Evolutionary conservation across 2,113 vertebrate genomes (phyloP).

Genomic region (Crotophaga sulcirostris): DNA sequence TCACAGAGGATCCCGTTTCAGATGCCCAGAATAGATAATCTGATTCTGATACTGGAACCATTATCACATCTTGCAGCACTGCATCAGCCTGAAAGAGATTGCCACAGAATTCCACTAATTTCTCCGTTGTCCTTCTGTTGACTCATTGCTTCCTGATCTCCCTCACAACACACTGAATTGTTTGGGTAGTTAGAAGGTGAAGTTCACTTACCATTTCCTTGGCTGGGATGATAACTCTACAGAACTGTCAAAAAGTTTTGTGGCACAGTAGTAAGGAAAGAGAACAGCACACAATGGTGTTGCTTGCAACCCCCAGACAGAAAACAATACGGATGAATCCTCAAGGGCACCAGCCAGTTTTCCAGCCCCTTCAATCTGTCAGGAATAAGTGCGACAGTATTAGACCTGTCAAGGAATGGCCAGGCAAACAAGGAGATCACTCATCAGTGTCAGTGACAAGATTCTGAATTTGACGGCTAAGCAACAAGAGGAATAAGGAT

Average conservation of each 20-base stretch:
- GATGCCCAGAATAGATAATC: neutral
- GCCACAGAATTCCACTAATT: neutral
- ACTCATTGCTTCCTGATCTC: neutral
- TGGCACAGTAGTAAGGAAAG: neutral
- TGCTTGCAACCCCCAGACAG: neutral
- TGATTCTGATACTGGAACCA: neutral
- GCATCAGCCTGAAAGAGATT: neutral
- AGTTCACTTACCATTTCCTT: neutral
- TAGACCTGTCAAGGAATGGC: neutral
- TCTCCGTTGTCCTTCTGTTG: neutral
- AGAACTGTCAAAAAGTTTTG: neutral
- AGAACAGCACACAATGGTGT: neutral
- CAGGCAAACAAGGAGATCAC: neutral
- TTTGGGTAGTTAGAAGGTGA: neutral
- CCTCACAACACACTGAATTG: neutral
- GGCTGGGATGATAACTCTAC: neutral
- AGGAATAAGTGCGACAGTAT: neutral
- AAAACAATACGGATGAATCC: neutral
- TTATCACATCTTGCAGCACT: neutral
- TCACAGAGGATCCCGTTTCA: neutral
- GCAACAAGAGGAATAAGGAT: neutral
- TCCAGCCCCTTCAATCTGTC: neutral
- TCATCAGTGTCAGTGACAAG: neutral
- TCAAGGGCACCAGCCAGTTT: neutral
- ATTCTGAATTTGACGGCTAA: neutral